Conservation (phyloP, 1,140 invertebrate genomes). For the Trichonephila clavata region DNA sequence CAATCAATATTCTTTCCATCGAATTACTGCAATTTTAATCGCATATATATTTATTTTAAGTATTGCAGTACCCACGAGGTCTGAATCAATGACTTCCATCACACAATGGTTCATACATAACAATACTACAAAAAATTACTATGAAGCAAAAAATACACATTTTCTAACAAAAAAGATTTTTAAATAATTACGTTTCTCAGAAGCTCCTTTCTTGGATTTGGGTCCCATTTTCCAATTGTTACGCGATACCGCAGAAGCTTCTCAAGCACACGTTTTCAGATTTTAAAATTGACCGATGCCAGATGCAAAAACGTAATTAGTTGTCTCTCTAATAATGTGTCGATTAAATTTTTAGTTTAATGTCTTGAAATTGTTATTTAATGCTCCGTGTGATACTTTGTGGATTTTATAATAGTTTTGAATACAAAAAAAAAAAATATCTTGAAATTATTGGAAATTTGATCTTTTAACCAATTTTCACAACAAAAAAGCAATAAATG, state of each 20-base stretch:
- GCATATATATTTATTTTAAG: background rate
- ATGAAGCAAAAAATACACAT: background rate
- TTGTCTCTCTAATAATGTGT: too few relatives aligned
- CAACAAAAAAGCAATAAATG: too few relatives aligned
- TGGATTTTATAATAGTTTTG: too few relatives aligned
- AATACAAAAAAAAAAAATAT: too few relatives aligned
- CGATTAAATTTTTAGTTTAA: too few relatives aligned
- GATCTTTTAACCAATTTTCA: too few relatives aligned
- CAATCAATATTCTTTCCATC: background rate
- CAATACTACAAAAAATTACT: background rate
- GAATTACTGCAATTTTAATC: background rate
- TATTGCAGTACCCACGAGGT: background rate
- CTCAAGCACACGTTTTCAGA: background rate
- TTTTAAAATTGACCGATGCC: background rate
- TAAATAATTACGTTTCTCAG: conserved; percentile 29
- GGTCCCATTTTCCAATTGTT: conserved; percentile 50
- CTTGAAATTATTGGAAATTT: too few relatives aligned
- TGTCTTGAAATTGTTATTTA: too few relatives aligned
- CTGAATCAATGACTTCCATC: background rate
- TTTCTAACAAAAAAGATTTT: background rate
- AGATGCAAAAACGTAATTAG: too few relatives aligned
- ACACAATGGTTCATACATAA: background rate
- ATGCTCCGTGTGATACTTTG: too few relatives aligned
- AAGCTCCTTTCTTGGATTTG: conserved; percentile 42
- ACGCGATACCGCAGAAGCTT: background rate